phyloP scores from a whole-genome alignment of 2,888 invertebrate species.

The Rhogogaster chlorosoma region DNA sequence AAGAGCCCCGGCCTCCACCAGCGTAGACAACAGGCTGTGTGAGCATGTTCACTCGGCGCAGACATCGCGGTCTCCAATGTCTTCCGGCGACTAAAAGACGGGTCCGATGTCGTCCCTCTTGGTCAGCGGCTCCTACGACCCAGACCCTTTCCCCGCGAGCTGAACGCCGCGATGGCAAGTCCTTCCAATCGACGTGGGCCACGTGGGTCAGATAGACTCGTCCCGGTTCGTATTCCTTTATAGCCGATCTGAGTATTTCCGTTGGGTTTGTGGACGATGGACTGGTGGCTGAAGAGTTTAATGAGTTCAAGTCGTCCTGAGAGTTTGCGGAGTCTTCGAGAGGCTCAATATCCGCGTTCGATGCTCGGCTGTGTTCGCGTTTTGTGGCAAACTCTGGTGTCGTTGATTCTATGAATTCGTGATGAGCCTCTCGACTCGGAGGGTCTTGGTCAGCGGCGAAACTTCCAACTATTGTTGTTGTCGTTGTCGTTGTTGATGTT shows the following conservation, averaged over 20 bases:
- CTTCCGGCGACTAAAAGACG: conserved; percentile 78
- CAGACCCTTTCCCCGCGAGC: conserved; percentile 64
- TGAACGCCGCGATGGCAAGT: conserved; percentile 72
- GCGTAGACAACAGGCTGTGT: conserved; percentile 79
- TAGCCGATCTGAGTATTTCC: conserved; percentile 62
- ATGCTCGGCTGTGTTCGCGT: not conserved
- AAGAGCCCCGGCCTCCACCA: conserved; percentile 76
- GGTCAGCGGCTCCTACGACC: conserved; percentile 78
- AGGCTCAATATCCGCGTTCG: not conserved
- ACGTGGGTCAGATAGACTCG: conserved; percentile 76
- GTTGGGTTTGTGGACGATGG: conserved; percentile 45
- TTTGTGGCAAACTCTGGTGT: conserved; percentile 14
- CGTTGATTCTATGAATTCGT: not conserved
- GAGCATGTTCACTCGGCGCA: conserved; percentile 78
- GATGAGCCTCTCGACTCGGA: conserved; percentile 45
- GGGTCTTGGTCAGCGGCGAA: conserved; percentile 58
- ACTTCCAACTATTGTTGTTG: not conserved
- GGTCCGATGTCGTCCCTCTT: conserved; percentile 77
- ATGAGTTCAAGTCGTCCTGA: not conserved
- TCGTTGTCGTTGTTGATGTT: conserved; percentile 58
- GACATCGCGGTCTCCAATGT: conserved; percentile 77
- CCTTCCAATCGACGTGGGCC: conserved; percentile 77
- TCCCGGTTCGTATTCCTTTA: conserved; percentile 73
- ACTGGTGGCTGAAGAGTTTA: not conserved
- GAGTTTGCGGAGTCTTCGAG: conserved; percentile 49